phyloP scores from a whole-genome alignment of 1,140 invertebrate species.

The Mylabris phalerata region DNA sequence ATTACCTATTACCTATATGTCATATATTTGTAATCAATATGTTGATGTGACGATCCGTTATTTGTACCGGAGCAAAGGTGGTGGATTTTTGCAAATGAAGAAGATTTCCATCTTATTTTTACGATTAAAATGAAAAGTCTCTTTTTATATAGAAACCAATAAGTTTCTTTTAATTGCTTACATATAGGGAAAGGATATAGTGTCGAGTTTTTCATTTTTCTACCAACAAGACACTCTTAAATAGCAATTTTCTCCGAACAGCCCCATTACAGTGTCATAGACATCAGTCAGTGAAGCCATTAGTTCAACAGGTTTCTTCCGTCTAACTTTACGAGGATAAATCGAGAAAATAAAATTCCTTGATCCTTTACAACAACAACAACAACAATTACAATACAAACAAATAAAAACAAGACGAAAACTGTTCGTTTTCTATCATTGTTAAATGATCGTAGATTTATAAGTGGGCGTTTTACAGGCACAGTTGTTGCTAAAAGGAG shows the following conservation, averaged over 20 bases:
- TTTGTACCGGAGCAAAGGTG: too few relatives aligned
- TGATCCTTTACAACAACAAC: too few relatives aligned
- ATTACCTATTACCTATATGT: not conserved
- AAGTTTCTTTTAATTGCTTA: constrained; percentile 7
- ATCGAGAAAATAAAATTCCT: too few relatives aligned
- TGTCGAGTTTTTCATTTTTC: constrained; percentile 12
- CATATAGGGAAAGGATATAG: constrained; percentile 4
- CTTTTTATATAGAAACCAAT: not conserved
- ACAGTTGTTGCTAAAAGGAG: constrained; percentile 4
- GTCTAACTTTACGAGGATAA: not conserved
- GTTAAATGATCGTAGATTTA: too few relatives aligned
- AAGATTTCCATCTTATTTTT: not conserved
- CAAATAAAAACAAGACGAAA: too few relatives aligned
- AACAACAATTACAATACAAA: too few relatives aligned
- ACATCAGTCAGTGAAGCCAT: constrained; percentile 7
- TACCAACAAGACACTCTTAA: not conserved
- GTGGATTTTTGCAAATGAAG: too few relatives aligned
- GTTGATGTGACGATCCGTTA: too few relatives aligned
- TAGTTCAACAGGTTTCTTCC: constrained; percentile 15
- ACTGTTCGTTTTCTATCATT: too few relatives aligned
- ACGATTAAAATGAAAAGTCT: not conserved
- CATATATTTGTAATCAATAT: too few relatives aligned
- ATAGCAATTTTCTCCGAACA: constrained; percentile 8
- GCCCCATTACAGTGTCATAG: constrained; percentile 13
- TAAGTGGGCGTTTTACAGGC: too few relatives aligned